Base-by-base conservation (phyloP, 2,888 invertebrate genomes). In the Hermodice carunculata region DNA sequence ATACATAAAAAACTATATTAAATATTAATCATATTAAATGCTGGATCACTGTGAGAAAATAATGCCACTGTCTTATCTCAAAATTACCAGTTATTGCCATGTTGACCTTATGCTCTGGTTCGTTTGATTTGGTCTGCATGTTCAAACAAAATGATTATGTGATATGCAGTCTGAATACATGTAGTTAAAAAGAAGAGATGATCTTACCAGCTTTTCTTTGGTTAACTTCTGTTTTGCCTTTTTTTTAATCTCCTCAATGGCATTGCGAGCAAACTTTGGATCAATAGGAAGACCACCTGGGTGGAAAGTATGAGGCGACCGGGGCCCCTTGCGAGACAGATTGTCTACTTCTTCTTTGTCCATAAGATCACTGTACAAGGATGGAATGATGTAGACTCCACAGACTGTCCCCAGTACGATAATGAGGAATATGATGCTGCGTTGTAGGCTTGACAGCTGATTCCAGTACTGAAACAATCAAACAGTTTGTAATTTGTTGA, bases 381-480 rank as follows among this genome's bases (percentile, higher is more conserved):
- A 66, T 0, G 80, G 80, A 19, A 78, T 52, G 31, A 81, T 66
- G 60, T 81, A 83, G 34, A 80, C 56, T 5, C 71, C 75, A 48
- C 76, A 78, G 26, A 82, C 42, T 3, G 72, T 67, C 4, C 74
- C 69, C 24, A 81, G 62, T 17, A 81, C 61, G 11, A 81, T 22
- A 29, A 81, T 52, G 17, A 82, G 62, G 28, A 78, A 66, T 22
- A 81, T 70, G 19, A 82, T 64, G 49, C 79, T 79, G 24, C 81
- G 74, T 72, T 84, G 83, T 8, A 83, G 74, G 31, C 83, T 80
- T 4, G 84, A 84, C 40, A 83, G 66, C 31, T 82, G 70, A 53
- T 80, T 76, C 84, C 84, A 84, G 46, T 74, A 67, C 84, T 84
- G 71, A 26, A 76, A 76, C n/a, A n/a, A n/a, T n/a, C n/a, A n/a